phyloP scores from a whole-genome alignment of 2,113 vertebrate species.

The Coreoperca whiteheadi region DNA sequence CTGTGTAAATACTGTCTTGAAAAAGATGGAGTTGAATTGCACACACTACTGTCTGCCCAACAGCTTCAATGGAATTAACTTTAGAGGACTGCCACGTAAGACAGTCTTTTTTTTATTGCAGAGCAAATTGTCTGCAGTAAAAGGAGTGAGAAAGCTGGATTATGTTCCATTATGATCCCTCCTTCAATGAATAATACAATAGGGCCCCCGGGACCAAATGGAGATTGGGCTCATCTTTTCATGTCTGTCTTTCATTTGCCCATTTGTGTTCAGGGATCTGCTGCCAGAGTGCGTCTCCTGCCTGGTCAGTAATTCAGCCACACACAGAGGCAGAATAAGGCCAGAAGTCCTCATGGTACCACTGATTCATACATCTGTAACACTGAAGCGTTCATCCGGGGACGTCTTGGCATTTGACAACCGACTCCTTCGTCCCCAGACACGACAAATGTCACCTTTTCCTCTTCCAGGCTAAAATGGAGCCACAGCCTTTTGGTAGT shows the following conservation, averaged over 20 bases:
- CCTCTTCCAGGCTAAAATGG: slow-evolving; percentile 33
- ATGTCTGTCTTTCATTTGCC: slow-evolving; percentile 41
- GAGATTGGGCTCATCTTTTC: slow-evolving; percentile 58
- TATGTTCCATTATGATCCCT: slow-evolving; percentile 59
- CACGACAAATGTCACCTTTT: slow-evolving; percentile 55
- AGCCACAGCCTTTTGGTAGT: slow-evolving; percentile 20
- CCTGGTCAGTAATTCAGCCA: slow-evolving; percentile 36
- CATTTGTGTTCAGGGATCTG: slow-evolving; percentile 35
- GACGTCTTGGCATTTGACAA: slow-evolving; percentile 57
- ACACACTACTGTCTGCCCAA: not conserved
- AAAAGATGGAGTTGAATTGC: slow-evolving; percentile 34
- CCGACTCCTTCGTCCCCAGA: slow-evolving; percentile 8
- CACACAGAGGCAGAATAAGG: slow-evolving; percentile 18
- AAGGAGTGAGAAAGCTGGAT: slow-evolving; percentile 56
- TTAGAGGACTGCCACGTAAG: slow-evolving; percentile 18
- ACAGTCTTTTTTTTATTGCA: slow-evolving; percentile 43
- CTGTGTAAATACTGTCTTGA: slow-evolving; percentile 48
- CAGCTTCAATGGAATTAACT: slow-evolving; percentile 45
- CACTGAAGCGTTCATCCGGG: slow-evolving; percentile 13
- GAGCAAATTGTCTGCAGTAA: slow-evolving; percentile 56
- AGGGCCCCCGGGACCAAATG: slow-evolving; percentile 56
- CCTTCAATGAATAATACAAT: slow-evolving; percentile 68
- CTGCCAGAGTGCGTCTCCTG: not conserved
- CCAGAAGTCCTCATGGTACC: not conserved
- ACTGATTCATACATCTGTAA: slow-evolving; percentile 10